A percentile compares a stretch with the other conserved stretches of the same genome.
These are phyloP conservation scores for Atractosteus spatula DNA, from an alignment of 2,113 vertebrate genomes.

Conservation along the genomic window DNA sequence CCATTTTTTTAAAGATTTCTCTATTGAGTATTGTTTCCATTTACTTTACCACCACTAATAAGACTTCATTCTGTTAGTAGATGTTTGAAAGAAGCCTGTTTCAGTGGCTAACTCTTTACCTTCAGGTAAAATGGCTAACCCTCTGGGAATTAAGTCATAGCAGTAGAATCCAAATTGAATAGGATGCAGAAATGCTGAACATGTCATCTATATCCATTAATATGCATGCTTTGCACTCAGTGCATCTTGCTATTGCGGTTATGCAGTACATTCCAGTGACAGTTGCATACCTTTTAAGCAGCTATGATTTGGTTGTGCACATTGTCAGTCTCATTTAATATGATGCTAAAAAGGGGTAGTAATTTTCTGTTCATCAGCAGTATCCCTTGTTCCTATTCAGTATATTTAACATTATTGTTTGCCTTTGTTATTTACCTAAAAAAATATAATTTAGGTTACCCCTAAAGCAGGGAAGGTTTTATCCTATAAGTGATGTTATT, in stretches of 20 bases:
- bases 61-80: no score
- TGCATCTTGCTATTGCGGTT: background rate
- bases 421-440: no score
- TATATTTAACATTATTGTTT: no score
- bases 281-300: background rate
- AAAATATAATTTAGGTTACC: no score
- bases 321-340: background rate
- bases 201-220: background rate
- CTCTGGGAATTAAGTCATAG: background rate
- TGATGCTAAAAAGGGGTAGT: background rate
- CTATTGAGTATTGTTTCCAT: background rate
- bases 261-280: slow-evolving; percentile 7
- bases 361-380: background rate
- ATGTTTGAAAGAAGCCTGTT: no score
- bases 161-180: slow-evolving; percentile 13
- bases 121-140: no score
- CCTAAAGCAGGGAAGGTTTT: no score
- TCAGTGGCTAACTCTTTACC: no score
- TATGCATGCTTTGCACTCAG: background rate
- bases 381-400: background rate
- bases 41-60: background rate
- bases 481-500: no score
- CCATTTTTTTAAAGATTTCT: background rate
- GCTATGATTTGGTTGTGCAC: background rate
- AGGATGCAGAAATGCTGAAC: background rate